These are phyloP conservation scores for Nomada hirtipes DNA, from an alignment of 2,888 invertebrate species.

Conservation along the genomic window DNA sequence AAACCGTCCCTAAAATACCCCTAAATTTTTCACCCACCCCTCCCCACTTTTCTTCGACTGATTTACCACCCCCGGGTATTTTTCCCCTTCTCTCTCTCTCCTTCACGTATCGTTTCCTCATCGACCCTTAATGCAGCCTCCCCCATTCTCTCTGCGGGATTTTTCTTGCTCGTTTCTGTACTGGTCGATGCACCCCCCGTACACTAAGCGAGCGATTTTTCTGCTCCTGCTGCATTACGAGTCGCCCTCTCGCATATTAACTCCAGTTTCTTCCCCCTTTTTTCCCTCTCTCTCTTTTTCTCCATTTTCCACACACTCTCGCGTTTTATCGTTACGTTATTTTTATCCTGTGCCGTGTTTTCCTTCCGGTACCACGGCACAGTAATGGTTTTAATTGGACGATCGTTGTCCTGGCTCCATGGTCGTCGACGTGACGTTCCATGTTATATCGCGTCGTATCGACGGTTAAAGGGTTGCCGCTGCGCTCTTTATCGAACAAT, in stretches of 20 bases:
- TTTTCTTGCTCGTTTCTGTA: not conserved
- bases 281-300: not conserved
- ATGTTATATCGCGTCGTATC: constrained; percentile 11
- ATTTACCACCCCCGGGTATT: not conserved
- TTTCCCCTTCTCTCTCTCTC: not conserved
- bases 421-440: constrained; percentile 12
- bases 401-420: constrained; percentile 10
- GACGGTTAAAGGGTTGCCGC: constrained; percentile 14
- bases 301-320: not conserved
- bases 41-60: too few relatives aligned
- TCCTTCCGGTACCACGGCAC: constrained; percentile 20
- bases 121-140: not conserved
- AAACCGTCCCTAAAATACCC: too few relatives aligned
- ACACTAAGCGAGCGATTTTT: not conserved
- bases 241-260: constrained; percentile 2
- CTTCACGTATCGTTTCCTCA: constrained; percentile 1
- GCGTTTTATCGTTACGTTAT: not conserved
- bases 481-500: not conserved
- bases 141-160: not conserved
- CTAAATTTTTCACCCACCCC: too few relatives aligned
- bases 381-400: constrained; percentile 40
- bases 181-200: not conserved
- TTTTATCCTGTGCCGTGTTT: constrained; percentile 26
- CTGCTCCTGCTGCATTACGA: not conserved
- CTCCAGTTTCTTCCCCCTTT: not conserved